Evolutionary conservation across 2,797 vertebrate species (phyloP).

Genomic region (Myripristis jacobus): DNA sequence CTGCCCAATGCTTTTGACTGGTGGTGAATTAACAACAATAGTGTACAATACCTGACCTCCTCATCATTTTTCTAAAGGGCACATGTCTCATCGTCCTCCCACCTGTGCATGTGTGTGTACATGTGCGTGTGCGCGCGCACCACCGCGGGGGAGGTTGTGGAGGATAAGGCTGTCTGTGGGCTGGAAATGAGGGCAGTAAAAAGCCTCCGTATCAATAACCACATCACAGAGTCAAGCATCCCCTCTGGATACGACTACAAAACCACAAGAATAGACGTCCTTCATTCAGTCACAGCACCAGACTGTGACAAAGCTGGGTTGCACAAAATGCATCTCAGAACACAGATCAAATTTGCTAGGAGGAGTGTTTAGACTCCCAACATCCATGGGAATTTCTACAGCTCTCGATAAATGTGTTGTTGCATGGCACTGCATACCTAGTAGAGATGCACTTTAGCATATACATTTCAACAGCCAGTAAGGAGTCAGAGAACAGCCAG

Average conservation of each 20-base stretch:
- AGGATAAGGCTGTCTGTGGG: neutral
- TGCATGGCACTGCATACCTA: neutral
- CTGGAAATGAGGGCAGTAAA: constrained; percentile 27
- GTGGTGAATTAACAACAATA: constrained; percentile 18
- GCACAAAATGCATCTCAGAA: neutral
- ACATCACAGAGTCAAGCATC: constrained; percentile 20
- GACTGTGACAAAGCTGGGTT: neutral
- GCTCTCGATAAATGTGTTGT: neutral
- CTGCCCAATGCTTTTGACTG: constrained; percentile 11
- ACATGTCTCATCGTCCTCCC: constrained; percentile 20
- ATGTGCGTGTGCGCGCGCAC: neutral
- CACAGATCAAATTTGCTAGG: neutral
- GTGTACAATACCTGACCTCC: constrained; percentile 21
- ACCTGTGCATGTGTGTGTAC: neutral
- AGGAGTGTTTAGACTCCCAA: no score
- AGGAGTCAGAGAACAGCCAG: no score
- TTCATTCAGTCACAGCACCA: constrained; percentile 28
- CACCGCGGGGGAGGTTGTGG: neutral
- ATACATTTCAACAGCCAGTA: neutral
- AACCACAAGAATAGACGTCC: constrained; percentile 21
- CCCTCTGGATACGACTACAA: constrained; percentile 23
- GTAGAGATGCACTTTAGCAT: neutral
- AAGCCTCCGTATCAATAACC: constrained; percentile 41
- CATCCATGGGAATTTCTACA: neutral
- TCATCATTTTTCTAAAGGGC: constrained; percentile 56